Percentiles rank a stretch among this genome's conserved stretches.
Conservation (phyloP, 2,113 vertebrate genomes). For the Poecilia latipinna region DNA sequence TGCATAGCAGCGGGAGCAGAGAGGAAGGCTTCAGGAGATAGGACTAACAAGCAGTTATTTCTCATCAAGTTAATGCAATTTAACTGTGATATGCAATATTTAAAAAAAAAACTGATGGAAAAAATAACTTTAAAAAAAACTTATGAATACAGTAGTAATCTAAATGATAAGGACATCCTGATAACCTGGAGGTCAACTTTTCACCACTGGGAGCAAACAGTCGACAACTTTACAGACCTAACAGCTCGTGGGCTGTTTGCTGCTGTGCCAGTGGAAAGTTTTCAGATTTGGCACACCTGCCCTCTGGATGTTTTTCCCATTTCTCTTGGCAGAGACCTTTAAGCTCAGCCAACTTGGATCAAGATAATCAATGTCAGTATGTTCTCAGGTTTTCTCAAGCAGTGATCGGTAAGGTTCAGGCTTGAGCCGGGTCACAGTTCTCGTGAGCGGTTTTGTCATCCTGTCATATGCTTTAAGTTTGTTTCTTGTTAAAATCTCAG, state of each 20-base stretch:
- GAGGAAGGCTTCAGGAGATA: background rate
- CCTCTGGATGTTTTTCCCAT: background rate
- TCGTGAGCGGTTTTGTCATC: background rate
- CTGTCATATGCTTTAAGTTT: background rate
- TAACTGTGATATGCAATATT: too few species aligned
- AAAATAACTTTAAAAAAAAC: too few species aligned
- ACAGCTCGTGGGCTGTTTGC: background rate
- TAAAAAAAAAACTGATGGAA: too few species aligned
- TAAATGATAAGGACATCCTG: background rate
- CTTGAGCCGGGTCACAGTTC: background rate
- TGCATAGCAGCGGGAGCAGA: slow-evolving; percentile 1
- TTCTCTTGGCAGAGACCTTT: background rate
- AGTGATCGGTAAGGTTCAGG: background rate
- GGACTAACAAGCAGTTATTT: too few species aligned
- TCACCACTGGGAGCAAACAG: background rate
- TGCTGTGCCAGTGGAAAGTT: background rate
- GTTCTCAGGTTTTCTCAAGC: background rate
- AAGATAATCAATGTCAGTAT: background rate
- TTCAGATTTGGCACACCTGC: background rate
- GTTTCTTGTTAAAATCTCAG: background rate
- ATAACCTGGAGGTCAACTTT: background rate
- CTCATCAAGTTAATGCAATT: too few species aligned
- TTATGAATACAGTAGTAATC: too few species aligned
- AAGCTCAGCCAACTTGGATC: background rate
- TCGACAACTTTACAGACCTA: background rate